Base-by-base conservation (phyloP, 1,140 invertebrate species). In the Drosophila arizonae region DNA sequence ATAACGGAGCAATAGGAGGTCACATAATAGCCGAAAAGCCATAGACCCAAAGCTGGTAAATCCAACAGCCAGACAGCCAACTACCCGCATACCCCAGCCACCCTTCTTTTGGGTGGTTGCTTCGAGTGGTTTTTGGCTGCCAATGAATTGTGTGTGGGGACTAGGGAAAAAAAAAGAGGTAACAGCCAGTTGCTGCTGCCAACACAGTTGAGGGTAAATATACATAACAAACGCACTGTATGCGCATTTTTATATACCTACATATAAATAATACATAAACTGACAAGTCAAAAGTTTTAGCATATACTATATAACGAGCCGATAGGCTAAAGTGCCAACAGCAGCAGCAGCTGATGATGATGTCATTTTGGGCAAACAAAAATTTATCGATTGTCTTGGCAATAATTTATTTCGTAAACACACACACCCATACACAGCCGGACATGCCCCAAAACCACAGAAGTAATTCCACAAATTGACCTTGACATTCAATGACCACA, bases 141-240 rank as follows among this genome's bases (percentile, higher is more conserved):
- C 84, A 88, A 87, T 82, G 87, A 74, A 82, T 79, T 72, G 52
- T 57, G 60, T 30, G 28, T 30, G 33, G 33, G 33, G 2, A 33
- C 33, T 8, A 36, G 68, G 26, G 17, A 6, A 30, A 6, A 28
- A 21, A 74, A 82, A 86, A 88, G 79, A 89, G 82, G 82, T 86
- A 84, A 75, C 69, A 61, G 33, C 46, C 9, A 15, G 39, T 46
- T 50, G 36, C 60, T 77, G 72, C 79, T 89, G 84, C 84, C 79
- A 87, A 87, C 82, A 84, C 43, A 46, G 76, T 72, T 69, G 57
- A 43, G 68, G 46, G 54, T 67, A 70, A 60, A 79, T 70, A 69
- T 64, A 76, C 77, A 82, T 85, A 82, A 79, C 82, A 82, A 82
- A 87, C 82, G 82, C 82, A 86, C 82, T 86, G 57, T 63, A 65